Conservation (phyloP, 2,888 invertebrate species). For the Eristalis intricaria region DNA sequence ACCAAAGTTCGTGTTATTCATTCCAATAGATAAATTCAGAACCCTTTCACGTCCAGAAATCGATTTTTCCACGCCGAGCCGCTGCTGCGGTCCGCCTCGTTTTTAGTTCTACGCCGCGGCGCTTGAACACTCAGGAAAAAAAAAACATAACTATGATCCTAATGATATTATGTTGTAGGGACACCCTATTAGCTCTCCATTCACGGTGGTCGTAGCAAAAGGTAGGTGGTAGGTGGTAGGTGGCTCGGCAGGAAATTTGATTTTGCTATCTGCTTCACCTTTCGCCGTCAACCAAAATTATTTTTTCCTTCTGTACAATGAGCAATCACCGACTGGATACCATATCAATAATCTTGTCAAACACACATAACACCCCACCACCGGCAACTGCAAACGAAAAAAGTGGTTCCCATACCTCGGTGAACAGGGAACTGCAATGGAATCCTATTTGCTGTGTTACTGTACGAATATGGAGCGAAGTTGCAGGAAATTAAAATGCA, state of each 20-base stretch:
- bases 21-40: too few relatives aligned
- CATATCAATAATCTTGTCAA: constrained; percentile 11
- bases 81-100: too few relatives aligned
- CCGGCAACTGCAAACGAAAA: not conserved
- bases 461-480: not conserved
- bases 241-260: constrained; percentile 9
- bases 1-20: too few relatives aligned
- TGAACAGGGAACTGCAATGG: not conserved
- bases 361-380: not conserved
- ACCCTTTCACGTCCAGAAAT: too few relatives aligned
- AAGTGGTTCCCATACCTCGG: too few relatives aligned
- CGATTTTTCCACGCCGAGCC: too few relatives aligned
- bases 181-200: not conserved
- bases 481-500: constrained; percentile 59
- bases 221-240: too few relatives aligned
- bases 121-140: too few relatives aligned
- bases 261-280: not conserved
- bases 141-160: too few relatives aligned
- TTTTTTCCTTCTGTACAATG: constrained; percentile 26
- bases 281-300: constrained; percentile 17
- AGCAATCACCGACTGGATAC: constrained; percentile 45
- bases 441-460: not conserved
- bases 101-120: too few relatives aligned
- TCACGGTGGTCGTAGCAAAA: not conserved
- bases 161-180: too few relatives aligned